Evolutionary conservation across 2,888 invertebrate species (phyloP), one percentile per base, ranked within the genome.

Genomic region (Gonocerus acuteangulatus): DNA sequence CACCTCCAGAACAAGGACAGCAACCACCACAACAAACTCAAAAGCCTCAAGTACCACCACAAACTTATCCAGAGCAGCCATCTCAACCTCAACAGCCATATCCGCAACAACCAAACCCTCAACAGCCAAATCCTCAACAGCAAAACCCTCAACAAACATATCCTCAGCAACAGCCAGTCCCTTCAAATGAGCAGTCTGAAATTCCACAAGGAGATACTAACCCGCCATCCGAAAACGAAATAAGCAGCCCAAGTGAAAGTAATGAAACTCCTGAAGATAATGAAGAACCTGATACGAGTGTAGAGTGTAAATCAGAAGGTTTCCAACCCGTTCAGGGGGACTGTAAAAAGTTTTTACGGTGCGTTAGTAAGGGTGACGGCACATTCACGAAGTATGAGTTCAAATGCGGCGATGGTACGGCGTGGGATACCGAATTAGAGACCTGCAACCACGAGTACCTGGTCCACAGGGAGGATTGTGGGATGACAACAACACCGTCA

Each of bases 371-470:
- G 44, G 71, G 71, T 13, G 65, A 67, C 59, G 80, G 80, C 63
- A 77, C 77, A 2, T 85, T 77, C 68, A 81, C 75, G 48, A 82
- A 80, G 73, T 84, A 85, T 71, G 83, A 86, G 65, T 89, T 86
- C 72, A 76, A 76, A 13, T 89, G 89, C 72, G 85, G 83, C 2
- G 80, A 83, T 59, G 87, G 87, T 52, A 89, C 89, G 3, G 83
- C 85, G 32, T 89, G 89, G 88, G 87, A 87, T 74, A 79, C 81
- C 61, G 75, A 78, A 56, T 74, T 82, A 62, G 76, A 81, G 71
- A 80, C 83, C 51, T 90, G 89, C 72, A 88, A 89, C 73, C 82
- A 88, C 72, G 79, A 80, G 36, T 82, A 81, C 78, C 80, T 81
- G 61, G 81, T 81, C 22, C 64, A 67, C 19, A 61, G 70, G 61